phyloP scores from a whole-genome alignment of 2,113 vertebrate species.

The Telmatochromis sp. region DNA sequence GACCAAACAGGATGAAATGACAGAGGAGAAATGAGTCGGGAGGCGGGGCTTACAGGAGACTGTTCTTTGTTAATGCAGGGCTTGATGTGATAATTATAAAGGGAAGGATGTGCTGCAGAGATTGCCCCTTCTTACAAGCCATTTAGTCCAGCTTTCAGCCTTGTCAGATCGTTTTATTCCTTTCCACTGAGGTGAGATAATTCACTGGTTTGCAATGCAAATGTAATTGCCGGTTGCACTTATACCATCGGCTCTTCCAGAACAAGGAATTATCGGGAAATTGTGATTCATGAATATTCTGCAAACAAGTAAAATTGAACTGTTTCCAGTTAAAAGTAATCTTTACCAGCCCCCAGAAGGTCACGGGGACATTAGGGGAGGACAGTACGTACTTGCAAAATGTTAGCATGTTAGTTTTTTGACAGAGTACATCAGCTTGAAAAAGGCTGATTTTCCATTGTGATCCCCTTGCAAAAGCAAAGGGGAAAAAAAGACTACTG shows the following conservation, averaged over 20 bases:
- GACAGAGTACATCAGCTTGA: background rate
- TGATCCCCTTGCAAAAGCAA: background rate
- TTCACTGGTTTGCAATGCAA: slow-evolving; percentile 8
- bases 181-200: slow-evolving; percentile 7
- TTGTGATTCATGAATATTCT: slow-evolving; percentile 1
- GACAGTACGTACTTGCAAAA: background rate
- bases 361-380: background rate
- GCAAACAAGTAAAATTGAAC: background rate
- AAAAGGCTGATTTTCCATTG: background rate
- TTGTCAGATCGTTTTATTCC: background rate
- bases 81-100: slow-evolving; percentile 7
- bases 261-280: background rate
- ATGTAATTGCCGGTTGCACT: background rate
- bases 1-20: slow-evolving; percentile 2
- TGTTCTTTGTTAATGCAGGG: background rate
- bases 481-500: background rate
- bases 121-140: background rate
- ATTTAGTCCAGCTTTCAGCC: background rate
- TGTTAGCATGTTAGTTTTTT: background rate
- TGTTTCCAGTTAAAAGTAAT: background rate
- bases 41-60: background rate
- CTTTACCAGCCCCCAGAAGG: background rate
- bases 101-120: background rate
- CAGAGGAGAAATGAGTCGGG: background rate
- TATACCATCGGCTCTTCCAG: background rate